Base-by-base conservation (phyloP, 1,140 invertebrate genomes). In the Drosophila cardini region DNA sequence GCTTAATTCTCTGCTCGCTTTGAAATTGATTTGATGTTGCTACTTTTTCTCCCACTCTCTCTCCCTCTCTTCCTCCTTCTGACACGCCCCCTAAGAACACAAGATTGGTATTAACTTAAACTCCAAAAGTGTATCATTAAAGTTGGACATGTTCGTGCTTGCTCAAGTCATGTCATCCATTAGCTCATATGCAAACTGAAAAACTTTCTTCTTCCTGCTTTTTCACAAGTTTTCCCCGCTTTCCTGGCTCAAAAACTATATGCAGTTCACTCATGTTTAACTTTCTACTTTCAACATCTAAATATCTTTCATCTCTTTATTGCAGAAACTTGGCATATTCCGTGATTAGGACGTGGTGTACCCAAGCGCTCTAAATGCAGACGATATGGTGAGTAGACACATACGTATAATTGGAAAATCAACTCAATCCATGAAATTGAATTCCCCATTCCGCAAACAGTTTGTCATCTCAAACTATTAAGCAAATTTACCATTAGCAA, bases 261-360 rank as follows among this genome's bases (percentile, higher is more conserved):
- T 42, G 45, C 32, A 57, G 26, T 53, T 53, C 10, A 45, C 26
- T 53, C 55, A 8, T 36, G 16, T 63, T 70, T 34, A 46, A 55
- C 55, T 60, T 43, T 45, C n/a, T 46, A 48, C 8, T 58, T 64
- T 43, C 21, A 26, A 26, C 21, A 26, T 26, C 21, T 26, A 26
- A 3, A 26, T 26, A 68, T 56, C 13, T 43, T 18, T 78, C 50
- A 26, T 63, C 9, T 42, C 85, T 9, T 36, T 15, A 5, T 53
- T 91, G 57, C 85, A 91, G 90, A 78, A 83, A 78, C 78, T 87
- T 76, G 70, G 71, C 75, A 68, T 69, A 79, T 73, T 70, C 77
- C 77, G 90, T 90, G 87, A 90, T 91, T 91, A 91, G 90, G 90
- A 91, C 87, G 90, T 91, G 90, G 91, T 91, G 90, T 83, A 91